Evolutionary conservation across 2,113 vertebrate genomes (phyloP), one percentile per base, ranked within the genome.

Genomic region (Xenotilapia caudafasciata): DNA sequence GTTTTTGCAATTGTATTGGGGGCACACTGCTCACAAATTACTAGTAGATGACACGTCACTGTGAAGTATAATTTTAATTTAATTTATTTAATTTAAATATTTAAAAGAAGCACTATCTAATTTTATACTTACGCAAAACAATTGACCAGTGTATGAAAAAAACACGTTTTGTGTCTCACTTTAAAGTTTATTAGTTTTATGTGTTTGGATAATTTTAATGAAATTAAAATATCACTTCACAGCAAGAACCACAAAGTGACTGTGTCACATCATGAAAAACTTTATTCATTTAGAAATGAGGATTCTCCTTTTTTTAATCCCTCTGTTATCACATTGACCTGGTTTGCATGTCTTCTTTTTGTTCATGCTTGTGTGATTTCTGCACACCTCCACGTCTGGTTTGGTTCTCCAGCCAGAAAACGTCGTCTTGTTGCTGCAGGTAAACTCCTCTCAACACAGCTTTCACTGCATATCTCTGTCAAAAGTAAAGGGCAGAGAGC

Each of bases 341-440:
- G 82, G 3, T 93, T 89, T 87, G 93, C 88, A 90, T 87, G 91
- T 96, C 95, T 92, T 93, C 9, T 91, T 38, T 65, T 38, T 70
- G 17, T 42, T 13, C 31, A 31, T 45, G 51, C 13, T n/a, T 38
- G 10, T 40, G n/a, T 49, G 26, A 19, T 49, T 77, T 77, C 26
- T 33, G 26, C 9, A 28, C 45, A 77, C 26, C 10, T 77, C 73
- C 26, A n/a, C 53, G 90, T 91, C 84, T 31, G 79, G 19, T 80
- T 55, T 92, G 96, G 87, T 93, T 86, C 93, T 85, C 82, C 97
- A 99, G 98, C 98, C 98, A 91, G 98, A 99, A 94, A 98, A 97
- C 86, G 93, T 99, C 83, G 96, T 99, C 90, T 96, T 99, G 89
- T 95, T 96, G 87, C 96, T 99, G 49, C 97, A 99, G 98, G 98